These are phyloP conservation scores for Crotalus helleri DNA, from an alignment of 2,113 vertebrate species.

Conservation along the genomic window DNA sequence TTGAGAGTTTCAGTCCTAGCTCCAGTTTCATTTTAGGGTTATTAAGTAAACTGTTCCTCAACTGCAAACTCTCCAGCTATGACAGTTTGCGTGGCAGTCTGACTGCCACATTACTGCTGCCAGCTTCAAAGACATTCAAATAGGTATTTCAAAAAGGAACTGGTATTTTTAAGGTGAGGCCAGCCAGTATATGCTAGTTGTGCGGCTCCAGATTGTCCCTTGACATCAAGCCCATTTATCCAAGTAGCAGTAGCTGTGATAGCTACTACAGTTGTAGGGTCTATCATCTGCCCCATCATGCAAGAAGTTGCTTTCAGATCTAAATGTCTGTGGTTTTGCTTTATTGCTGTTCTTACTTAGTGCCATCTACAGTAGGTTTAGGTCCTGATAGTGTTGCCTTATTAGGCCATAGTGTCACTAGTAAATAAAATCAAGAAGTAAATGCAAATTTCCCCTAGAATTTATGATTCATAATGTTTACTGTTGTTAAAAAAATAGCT, in stretches of 20 bases:
- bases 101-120: background rate
- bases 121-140: background rate
- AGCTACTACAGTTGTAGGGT: background rate
- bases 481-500: background rate
- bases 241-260: background rate
- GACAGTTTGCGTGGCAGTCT: background rate
- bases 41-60: background rate
- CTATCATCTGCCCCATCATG: background rate
- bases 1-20: background rate
- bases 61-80: background rate
- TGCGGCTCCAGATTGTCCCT: background rate
- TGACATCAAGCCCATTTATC: background rate
- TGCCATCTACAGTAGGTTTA: background rate
- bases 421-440: background rate
- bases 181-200: background rate
- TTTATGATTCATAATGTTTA: background rate
- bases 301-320: background rate
- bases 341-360: background rate
- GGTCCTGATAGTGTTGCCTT: background rate
- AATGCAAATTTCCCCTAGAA: background rate
- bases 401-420: background rate
- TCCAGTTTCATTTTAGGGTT: background rate
- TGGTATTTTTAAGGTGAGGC: background rate
- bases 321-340: background rate
- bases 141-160: background rate